Evolutionary conservation across 2,888 invertebrate species (phyloP).

Genomic region (Trichopria drosophilae): DNA sequence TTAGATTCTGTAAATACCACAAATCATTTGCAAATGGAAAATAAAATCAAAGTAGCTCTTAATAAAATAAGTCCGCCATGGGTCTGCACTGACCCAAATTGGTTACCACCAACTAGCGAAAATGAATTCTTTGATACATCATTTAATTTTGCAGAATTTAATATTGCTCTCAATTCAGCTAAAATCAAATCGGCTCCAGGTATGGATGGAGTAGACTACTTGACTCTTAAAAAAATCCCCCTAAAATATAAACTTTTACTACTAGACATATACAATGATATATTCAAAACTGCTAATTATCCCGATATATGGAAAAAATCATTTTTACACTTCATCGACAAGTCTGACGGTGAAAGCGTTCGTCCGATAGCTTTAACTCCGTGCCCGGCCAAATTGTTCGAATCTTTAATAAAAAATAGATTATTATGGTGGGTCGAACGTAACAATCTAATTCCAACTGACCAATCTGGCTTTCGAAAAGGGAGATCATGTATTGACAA

Average conservation of each 20-base stretch:
- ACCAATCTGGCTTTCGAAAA: conserved; percentile 12
- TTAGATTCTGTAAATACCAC: background rate
- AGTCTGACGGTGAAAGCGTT: conserved; percentile 1
- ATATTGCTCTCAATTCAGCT: background rate
- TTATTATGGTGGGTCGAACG: conserved; percentile 8
- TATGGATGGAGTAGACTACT: conserved; percentile 12
- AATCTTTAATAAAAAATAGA: conserved; percentile 10
- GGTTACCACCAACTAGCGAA: background rate
- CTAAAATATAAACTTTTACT: conserved; percentile 1
- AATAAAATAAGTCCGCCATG: background rate
- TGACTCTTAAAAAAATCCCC: background rate
- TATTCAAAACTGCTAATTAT: background rate
- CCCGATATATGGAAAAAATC: conserved; percentile 3
- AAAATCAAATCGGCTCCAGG: conserved; percentile 4
- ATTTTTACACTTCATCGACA: conserved; percentile 4
- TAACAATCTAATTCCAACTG: background rate
- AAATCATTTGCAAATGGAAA: background rate
- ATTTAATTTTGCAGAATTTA: conserved; percentile 8
- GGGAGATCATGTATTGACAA: conserved; percentile 2
- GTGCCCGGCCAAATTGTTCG: conserved; percentile 7
- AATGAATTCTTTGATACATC: background rate
- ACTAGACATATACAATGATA: conserved; percentile 11
- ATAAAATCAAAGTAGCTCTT: background rate
- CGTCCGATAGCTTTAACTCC: conserved; percentile 6
- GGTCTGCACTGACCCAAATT: background rate